These are phyloP conservation scores for Dorcus parallelipipedus DNA, from an alignment of 2,888 invertebrate species.

Conservation along the genomic window DNA sequence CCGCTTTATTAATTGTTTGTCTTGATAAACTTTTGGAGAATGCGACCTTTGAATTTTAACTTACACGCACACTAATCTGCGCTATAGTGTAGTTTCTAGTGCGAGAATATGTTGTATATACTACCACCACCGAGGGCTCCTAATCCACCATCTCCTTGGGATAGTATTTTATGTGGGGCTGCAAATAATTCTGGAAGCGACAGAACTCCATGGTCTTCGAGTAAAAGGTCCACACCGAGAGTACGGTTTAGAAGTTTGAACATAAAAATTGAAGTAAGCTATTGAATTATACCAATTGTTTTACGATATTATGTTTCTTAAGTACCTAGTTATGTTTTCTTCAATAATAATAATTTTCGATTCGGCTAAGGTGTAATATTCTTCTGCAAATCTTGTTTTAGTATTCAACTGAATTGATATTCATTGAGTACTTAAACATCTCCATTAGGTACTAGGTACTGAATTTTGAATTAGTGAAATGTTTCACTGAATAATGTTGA, in stretches of 20 bases:
- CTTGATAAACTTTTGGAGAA: neutral
- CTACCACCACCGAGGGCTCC: slow-evolving; percentile 52
- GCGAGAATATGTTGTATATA: slow-evolving; percentile 49
- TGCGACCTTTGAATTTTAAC: neutral
- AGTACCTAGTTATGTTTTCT: too few relatives aligned
- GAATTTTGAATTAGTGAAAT: too few relatives aligned
- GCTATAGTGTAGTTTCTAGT: slow-evolving; percentile 2
- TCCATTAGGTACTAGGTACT: too few relatives aligned
- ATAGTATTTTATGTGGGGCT: slow-evolving; percentile 46
- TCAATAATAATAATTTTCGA: too few relatives aligned
- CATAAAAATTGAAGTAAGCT: slow-evolving; percentile 25
- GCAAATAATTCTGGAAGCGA: slow-evolving; percentile 24
- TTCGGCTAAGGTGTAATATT: too few relatives aligned
- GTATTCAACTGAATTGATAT: too few relatives aligned
- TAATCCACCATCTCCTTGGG: slow-evolving; percentile 52
- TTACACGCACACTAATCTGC: neutral
- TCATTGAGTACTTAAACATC: too few relatives aligned
- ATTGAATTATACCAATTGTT: too few relatives aligned
- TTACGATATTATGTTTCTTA: too few relatives aligned
- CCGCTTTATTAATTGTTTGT: neutral
- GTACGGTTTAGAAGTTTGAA: slow-evolving; percentile 25
- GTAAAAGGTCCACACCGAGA: slow-evolving; percentile 24
- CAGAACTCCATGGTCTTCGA: slow-evolving; percentile 20
- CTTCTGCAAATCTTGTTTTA: too few relatives aligned
- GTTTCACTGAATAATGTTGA: too few relatives aligned